Percentiles rank a stretch among this genome's conserved stretches.
These are phyloP conservation scores for Stictocephala bisonia DNA, from an alignment of 2,888 invertebrate species.

Conservation along the genomic window DNA sequence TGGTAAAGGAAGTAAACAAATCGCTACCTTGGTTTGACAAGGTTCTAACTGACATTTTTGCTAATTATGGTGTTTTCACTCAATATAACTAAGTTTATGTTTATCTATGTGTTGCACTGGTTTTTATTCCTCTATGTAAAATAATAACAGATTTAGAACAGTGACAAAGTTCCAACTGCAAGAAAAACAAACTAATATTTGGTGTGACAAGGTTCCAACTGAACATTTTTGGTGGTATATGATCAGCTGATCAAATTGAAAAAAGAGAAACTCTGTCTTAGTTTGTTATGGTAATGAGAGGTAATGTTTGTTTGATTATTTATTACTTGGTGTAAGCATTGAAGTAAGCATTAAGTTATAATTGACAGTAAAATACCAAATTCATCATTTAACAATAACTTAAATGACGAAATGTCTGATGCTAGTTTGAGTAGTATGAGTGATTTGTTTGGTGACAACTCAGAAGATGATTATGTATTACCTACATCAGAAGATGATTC, in stretches of 20 bases:
- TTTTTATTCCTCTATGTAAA: constrained; percentile 12
- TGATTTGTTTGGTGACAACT: constrained; percentile 9
- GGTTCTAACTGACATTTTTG: constrained; percentile 9
- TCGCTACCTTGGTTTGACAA: constrained; percentile 9
- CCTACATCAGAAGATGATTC: constrained; percentile 5
- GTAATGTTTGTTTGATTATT: constrained; percentile 4
- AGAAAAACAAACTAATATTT: constrained; percentile 4
- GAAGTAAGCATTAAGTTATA: constrained; percentile 10
- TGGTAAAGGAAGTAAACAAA: too few relatives aligned
- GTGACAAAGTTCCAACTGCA: constrained; percentile 1
- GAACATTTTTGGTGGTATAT: constrained; percentile 9
- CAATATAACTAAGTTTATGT: constrained; percentile 1
- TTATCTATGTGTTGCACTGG: constrained; percentile 14
- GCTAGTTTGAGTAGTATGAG: constrained; percentile 7
- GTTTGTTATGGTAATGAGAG: constrained; percentile 9
- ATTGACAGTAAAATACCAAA: not conserved
- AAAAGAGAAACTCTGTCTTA: constrained; percentile 9
- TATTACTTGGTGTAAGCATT: constrained; percentile 6
- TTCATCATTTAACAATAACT: constrained; percentile 9
- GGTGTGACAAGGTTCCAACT: constrained; percentile 9
- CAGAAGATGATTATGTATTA: constrained; percentile 6
- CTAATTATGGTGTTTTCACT: not conserved
- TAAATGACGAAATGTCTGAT: constrained; percentile 13
- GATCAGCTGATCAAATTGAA: constrained; percentile 13
- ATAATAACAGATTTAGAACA: constrained; percentile 11